A percentile compares a stretch with the other conserved stretches of the same genome.
Conservation (phyloP, 2,888 invertebrate genomes). For the Keiferia lycopersicella region DNA sequence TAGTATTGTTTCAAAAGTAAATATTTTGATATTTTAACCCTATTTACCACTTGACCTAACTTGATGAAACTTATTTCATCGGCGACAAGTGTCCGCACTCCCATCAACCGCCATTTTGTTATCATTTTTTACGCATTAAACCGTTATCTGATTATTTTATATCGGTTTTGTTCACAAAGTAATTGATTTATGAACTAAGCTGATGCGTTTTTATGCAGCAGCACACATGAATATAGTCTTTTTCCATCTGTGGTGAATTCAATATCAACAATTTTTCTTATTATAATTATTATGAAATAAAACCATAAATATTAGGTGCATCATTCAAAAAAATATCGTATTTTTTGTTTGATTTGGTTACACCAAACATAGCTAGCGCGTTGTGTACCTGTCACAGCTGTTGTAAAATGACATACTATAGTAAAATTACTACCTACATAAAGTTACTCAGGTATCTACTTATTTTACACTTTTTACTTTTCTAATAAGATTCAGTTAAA, state of each 20-base stretch:
- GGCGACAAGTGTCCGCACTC: slow-evolving; percentile 63
- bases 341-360: too few relatives aligned
- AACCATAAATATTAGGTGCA: too few relatives aligned
- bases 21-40: slow-evolving; percentile 14
- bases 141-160: slow-evolving; percentile 78
- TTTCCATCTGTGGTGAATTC: slow-evolving; percentile 40
- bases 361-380: too few relatives aligned
- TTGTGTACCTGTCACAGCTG: too few relatives aligned
- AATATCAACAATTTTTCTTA: neutral
- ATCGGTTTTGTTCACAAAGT: slow-evolving; percentile 49
- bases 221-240: slow-evolving; percentile 52
- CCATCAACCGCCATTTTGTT: slow-evolving; percentile 59
- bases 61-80: slow-evolving; percentile 33
- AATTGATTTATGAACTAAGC: slow-evolving; percentile 56
- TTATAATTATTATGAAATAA: too few relatives aligned
- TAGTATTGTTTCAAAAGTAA: neutral
- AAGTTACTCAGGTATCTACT: too few relatives aligned
- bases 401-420: too few relatives aligned
- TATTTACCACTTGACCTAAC: slow-evolving; percentile 23
- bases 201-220: slow-evolving; percentile 67
- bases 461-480: too few relatives aligned
- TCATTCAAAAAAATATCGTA: too few relatives aligned
- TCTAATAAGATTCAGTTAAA: too few relatives aligned
- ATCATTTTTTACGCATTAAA: slow-evolving; percentile 69
- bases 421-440: too few relatives aligned